Evolutionary conservation across 2,888 invertebrate species (phyloP), one percentile per base, ranked within the genome.

Genomic region (Drosophila infuscata): DNA sequence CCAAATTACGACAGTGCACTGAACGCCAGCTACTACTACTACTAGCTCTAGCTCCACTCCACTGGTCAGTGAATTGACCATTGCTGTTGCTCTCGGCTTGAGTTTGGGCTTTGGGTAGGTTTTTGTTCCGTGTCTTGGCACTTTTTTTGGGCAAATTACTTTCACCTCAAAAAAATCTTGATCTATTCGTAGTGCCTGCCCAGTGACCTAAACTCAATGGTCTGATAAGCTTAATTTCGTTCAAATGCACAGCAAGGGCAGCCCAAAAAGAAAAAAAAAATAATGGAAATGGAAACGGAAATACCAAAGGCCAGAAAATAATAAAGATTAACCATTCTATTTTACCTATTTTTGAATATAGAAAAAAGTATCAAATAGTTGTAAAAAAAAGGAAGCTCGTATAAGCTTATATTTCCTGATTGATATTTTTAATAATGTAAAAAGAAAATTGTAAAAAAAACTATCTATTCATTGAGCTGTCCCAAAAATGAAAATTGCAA

Each of bases 171-270:
- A 48, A 48, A 58, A 69, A 72, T 66, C 66, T 73, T 54, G 62
- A 70, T 79, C 59, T 61, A 51, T 51, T 49, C 64, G 51, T 30
- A 58, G 61, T 59, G 74, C 59, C 68, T 86, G 88, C 77, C 90
- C 90, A 86, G 79, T 90, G 91, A 88, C 91, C 89, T 90, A 83
- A 88, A 88, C 90, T 76, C 76, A 89, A 82, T 89, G 89, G 91
- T 90, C 89, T 89, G 78, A 89, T 89, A 82, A 89, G 77, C 78
- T 83, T 78, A 74, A 77, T 71, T 83, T 76, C 69, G 64, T 71
- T 62, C 71, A 76, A 71, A 59, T 70, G 67, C 78, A 68, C 64
- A 69, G 64, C 76, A 61, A 82, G 68, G 64, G 76, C 82, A 76
- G 69, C 66, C 63, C 59, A 52, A 49, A 49, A 59, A 76, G 63